Conservation (phyloP, 35 echinoderm and acorn worm species). For the Stichopus chloronotus region DNA sequence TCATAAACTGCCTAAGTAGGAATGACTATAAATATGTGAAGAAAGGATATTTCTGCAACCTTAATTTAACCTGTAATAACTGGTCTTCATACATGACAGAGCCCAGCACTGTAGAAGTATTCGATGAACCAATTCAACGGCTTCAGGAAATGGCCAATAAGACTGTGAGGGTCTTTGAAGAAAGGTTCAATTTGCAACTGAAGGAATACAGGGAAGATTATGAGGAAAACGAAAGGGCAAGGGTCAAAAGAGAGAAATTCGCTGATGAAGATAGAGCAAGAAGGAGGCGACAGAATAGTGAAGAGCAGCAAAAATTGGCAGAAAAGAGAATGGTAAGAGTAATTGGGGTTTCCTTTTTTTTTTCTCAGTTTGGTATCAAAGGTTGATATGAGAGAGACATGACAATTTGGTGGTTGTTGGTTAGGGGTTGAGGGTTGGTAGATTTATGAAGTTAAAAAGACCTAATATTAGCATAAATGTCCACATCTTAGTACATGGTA, state of each 20-base stretch:
- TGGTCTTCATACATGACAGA: not conserved
- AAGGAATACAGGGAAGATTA: constrained; percentile 19
- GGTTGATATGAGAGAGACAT: too few relatives aligned
- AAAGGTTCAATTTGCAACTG: not conserved
- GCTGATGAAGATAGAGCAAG: constrained; percentile 46
- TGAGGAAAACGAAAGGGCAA: constrained; percentile 55
- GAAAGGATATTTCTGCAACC: too few relatives aligned
- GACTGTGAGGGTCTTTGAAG: constrained; percentile 62
- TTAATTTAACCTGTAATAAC: too few relatives aligned
- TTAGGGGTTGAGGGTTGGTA: too few relatives aligned
- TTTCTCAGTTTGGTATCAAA: too few relatives aligned
- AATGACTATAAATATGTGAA: too few relatives aligned
- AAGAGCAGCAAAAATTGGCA: constrained; percentile 43
- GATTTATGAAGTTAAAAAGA: too few relatives aligned
- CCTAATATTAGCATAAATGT: too few relatives aligned
- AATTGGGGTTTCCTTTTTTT: not conserved
- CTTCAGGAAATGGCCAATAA: constrained; percentile 61
- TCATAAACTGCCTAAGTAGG: too few relatives aligned
- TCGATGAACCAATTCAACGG: constrained; percentile 8
- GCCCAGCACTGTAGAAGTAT: not conserved
- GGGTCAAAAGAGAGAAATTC: constrained; percentile 41
- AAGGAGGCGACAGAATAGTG: constrained; percentile 52
- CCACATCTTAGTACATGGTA: too few relatives aligned
- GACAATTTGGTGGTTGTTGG: too few relatives aligned
- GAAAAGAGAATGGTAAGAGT: constrained; percentile 49